Conservation (phyloP, 1,140 invertebrate genomes). For the Pseudomyrmex cubaensis region DNA sequence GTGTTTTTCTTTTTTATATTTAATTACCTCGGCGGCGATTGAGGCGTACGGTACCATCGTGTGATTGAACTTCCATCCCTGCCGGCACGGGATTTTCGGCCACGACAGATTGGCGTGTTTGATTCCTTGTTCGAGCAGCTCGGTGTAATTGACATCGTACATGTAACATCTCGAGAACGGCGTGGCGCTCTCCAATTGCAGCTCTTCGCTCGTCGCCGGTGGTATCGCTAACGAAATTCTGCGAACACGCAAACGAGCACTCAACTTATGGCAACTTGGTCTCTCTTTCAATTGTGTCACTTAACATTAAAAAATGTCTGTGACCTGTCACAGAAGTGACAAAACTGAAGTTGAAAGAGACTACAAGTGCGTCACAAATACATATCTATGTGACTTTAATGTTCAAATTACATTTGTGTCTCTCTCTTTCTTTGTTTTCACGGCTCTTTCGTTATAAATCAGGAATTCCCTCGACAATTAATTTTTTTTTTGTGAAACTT, state of each 20-base stretch:
- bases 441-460: neutral
- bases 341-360: no score
- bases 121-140: slow-evolving; percentile 86
- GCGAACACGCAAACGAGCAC: slow-evolving; percentile 65
- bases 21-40: slow-evolving; percentile 90
- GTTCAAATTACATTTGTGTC: no score
- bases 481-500: slow-evolving; percentile 52
- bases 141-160: slow-evolving; percentile 90
- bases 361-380: no score
- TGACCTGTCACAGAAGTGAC: no score
- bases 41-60: slow-evolving; percentile 91
- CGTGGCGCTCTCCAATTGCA: slow-evolving; percentile 83
- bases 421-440: no score
- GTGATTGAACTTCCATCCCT: slow-evolving; percentile 91
- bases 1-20: neutral
- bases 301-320: no score
- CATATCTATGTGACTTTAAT: no score
- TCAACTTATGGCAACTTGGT: neutral
- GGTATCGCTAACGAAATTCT: slow-evolving; percentile 89
- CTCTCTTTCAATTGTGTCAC: neutral
- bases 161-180: slow-evolving; percentile 88
- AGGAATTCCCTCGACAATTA: slow-evolving; percentile 43
- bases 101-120: slow-evolving; percentile 87
- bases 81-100: slow-evolving; percentile 87
- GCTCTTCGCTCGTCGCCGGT: slow-evolving; percentile 74